A percentile compares a stretch with the other conserved stretches of the same genome.
Conservation (phyloP, 1,140 invertebrate species). For the Drosophila pallidifrons region DNA sequence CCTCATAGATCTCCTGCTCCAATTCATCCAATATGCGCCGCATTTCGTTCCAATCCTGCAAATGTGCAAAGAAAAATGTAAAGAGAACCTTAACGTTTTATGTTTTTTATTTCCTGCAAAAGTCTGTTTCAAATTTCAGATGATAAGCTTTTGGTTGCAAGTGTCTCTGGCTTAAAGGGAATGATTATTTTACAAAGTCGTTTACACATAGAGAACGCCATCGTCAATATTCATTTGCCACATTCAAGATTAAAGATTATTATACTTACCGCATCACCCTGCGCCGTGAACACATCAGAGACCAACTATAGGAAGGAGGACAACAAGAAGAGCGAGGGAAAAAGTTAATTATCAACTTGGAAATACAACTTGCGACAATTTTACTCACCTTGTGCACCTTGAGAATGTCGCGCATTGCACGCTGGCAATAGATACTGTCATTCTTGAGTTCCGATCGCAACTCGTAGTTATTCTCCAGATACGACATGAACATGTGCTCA, state of each 20-base stretch:
- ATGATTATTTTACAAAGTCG: too few species aligned
- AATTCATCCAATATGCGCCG: conserved; percentile 77
- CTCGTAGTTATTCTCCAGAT: conserved; percentile 72
- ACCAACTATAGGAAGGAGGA: conserved; percentile 58
- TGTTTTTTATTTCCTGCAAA: too few species aligned
- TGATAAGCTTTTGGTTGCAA: too few species aligned
- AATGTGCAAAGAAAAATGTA: too few species aligned
- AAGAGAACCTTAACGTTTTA: too few species aligned
- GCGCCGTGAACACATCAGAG: conserved; percentile 74
- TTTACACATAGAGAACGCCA: too few species aligned
- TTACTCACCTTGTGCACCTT: conserved; percentile 79
- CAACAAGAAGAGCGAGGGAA: not conserved
- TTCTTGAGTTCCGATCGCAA: conserved; percentile 75
- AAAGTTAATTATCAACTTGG: not conserved
- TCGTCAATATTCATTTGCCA: not conserved
- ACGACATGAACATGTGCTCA: conserved; percentile 56
- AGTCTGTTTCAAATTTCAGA: too few species aligned
- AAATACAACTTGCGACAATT: not conserved
- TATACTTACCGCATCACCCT: conserved; percentile 71
- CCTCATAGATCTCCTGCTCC: conserved; percentile 77
- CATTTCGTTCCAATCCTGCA: conserved; percentile 74
- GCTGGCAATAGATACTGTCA: conserved; percentile 82
- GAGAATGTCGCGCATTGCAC: conserved; percentile 73
- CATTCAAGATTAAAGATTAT: conserved; percentile 6
- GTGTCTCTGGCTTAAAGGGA: not conserved